Percentiles rank a stretch among this genome's conserved stretches.
Conservation (phyloP, 2,888 invertebrate genomes). For the Pelosia muscerda region DNA sequence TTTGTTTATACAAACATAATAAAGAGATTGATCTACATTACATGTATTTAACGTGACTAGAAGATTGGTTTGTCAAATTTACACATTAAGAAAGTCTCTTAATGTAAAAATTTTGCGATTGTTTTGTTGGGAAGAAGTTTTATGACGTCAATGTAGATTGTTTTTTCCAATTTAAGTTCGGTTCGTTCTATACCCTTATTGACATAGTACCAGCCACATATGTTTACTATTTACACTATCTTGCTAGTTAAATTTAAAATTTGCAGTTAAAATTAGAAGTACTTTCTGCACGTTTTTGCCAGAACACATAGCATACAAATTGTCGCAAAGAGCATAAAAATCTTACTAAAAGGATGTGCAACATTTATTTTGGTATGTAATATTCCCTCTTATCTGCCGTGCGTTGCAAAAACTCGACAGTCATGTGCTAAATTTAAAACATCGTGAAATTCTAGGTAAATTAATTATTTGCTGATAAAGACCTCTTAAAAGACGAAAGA, state of each 20-base stretch:
- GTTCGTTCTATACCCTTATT: too few relatives aligned
- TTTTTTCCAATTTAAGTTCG: too few relatives aligned
- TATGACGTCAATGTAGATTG: not conserved
- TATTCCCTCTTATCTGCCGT: too few relatives aligned
- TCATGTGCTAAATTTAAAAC: not conserved
- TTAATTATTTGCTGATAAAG: not conserved
- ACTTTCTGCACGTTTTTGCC: too few relatives aligned
- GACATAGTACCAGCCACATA: too few relatives aligned
- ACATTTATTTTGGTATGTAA: too few relatives aligned
- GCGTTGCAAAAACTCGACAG: not conserved
- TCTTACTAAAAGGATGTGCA: too few relatives aligned
- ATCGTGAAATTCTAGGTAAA: not conserved
- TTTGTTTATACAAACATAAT: slow-evolving; percentile 7
- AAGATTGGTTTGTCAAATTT: not conserved
- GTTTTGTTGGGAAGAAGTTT: not conserved
- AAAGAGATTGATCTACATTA: not conserved
- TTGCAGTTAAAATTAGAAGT: too few relatives aligned
- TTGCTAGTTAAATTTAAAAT: too few relatives aligned
- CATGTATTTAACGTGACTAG: slow-evolving; percentile 9
- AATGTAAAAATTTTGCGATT: not conserved
- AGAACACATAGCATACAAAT: too few relatives aligned
- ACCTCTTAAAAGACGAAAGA: not conserved
- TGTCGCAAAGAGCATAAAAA: too few relatives aligned
- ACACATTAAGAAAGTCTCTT: not conserved
- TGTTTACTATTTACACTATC: too few relatives aligned